phyloP scores from a whole-genome alignment of 2,888 invertebrate species.

The Dryomyza anilis region DNA sequence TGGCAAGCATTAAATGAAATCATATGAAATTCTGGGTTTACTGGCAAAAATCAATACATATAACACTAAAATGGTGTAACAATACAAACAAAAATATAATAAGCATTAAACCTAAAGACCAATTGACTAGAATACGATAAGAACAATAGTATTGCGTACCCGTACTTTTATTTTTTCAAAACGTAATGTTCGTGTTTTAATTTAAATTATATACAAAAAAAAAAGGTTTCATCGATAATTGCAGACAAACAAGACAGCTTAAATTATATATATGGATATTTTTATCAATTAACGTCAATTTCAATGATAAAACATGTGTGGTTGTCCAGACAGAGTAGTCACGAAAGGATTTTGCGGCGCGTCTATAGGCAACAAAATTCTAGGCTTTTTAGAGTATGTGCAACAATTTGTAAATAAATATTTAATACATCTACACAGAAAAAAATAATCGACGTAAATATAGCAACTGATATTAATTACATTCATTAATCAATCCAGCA shows the following conservation, averaged over 20 bases:
- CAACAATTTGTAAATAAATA: background rate
- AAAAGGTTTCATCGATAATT: slow-evolving; percentile 19
- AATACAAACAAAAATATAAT: slow-evolving; percentile 1
- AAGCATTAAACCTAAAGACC: slow-evolving; percentile 1
- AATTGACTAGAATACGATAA: slow-evolving; percentile 23
- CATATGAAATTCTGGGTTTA: background rate
- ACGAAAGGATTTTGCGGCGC: too few species aligned
- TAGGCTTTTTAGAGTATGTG: too few species aligned
- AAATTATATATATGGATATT: slow-evolving; percentile 47
- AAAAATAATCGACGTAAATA: too few species aligned
- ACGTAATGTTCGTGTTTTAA: background rate
- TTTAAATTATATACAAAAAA: background rate
- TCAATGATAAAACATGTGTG: slow-evolving; percentile 47
- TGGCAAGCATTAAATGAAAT: slow-evolving; percentile 18
- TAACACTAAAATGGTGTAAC: background rate
- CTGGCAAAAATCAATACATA: background rate
- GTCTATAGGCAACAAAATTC: too few species aligned
- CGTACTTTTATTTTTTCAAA: background rate
- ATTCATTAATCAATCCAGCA: too few species aligned
- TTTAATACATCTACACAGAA: too few species aligned
- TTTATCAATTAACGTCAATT: slow-evolving; percentile 56
- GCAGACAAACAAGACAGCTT: slow-evolving; percentile 43
- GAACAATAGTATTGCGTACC: slow-evolving; percentile 3
- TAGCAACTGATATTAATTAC: too few species aligned
- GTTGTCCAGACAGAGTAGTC: background rate